These are phyloP conservation scores for Eudorcas thomsonii DNA, from an alignment of 2,113 vertebrate species.

Conservation along the genomic window DNA sequence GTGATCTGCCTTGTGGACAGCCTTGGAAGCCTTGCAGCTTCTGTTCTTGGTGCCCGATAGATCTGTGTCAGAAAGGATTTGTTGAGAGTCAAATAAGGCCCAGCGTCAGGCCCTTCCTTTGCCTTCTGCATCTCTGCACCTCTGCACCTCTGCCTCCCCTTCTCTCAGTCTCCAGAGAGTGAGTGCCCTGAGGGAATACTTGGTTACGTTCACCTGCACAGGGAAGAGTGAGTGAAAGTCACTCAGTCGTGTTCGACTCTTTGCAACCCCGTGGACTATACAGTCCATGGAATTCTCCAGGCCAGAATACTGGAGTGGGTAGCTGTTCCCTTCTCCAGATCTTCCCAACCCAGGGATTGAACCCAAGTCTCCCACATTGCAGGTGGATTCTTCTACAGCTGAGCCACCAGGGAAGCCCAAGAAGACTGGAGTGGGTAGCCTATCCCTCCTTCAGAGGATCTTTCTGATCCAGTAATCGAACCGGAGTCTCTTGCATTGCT, in stretches of 20 bases:
- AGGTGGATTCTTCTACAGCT: not conserved
- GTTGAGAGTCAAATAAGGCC: not conserved
- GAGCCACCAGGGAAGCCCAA: not conserved
- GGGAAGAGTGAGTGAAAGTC: not conserved
- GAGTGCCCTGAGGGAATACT: not conserved
- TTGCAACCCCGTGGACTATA: not conserved
- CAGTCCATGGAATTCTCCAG: not conserved
- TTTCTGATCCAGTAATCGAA: not conserved
- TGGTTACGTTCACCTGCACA: not conserved
- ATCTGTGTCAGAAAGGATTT: constrained; percentile 2
- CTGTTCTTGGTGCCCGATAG: not conserved
- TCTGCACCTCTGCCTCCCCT: not conserved
- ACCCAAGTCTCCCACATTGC: not conserved
- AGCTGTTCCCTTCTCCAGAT: not conserved
- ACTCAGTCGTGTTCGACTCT: not conserved
- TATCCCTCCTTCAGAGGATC: not conserved
- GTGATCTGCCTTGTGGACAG: not conserved
- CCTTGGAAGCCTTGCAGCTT: constrained; percentile 24
- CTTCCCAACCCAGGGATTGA: not conserved
- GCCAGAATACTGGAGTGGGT: not conserved
- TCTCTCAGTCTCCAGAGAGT: not conserved
- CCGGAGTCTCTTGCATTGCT: not conserved
- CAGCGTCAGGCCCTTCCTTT: not conserved
- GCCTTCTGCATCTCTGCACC: not conserved
- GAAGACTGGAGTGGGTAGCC: not conserved